Conservation (phyloP, 2,113 vertebrate genomes). For the Hydropotes inermis region DNA sequence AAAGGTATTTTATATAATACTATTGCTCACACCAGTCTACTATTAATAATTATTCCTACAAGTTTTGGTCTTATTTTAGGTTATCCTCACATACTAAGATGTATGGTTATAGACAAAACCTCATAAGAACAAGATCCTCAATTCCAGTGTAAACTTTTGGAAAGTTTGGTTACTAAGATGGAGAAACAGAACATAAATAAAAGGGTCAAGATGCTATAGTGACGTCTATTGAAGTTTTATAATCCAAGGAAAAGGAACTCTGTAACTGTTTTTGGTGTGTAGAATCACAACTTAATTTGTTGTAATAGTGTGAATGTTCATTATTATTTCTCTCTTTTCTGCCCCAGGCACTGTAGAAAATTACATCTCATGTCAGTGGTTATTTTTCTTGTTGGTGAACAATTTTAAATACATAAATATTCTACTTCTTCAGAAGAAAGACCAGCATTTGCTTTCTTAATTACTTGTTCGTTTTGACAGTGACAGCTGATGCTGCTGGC, state of each 20-base stretch:
- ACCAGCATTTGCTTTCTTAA: constrained; percentile 70
- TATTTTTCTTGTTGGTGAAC: constrained; percentile 69
- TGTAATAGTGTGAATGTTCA: constrained; percentile 52
- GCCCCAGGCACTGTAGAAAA: constrained; percentile 67
- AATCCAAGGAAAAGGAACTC: constrained; percentile 53
- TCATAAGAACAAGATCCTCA: neutral
- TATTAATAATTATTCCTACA: neutral
- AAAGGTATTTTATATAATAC: neutral
- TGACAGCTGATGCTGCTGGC: constrained; percentile 66
- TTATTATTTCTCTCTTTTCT: constrained; percentile 68
- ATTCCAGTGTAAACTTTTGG: neutral
- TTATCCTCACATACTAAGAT: neutral
- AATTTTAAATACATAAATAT: constrained; percentile 54
- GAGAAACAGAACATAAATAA: neutral
- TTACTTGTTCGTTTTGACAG: constrained; percentile 73
- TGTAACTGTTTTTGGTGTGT: constrained; percentile 54
- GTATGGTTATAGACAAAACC: neutral
- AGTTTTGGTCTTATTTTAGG: neutral
- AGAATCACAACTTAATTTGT: constrained; percentile 64
- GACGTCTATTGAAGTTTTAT: constrained; percentile 51
- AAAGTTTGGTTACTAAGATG: neutral
- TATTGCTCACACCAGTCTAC: neutral
- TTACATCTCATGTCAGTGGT: constrained; percentile 63
- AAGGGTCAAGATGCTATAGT: neutral
- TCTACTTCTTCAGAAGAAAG: constrained; percentile 56